These are phyloP conservation scores for Galaxias olidus DNA, from an alignment of 2,797 vertebrate genomes.

Conservation along the genomic window DNA sequence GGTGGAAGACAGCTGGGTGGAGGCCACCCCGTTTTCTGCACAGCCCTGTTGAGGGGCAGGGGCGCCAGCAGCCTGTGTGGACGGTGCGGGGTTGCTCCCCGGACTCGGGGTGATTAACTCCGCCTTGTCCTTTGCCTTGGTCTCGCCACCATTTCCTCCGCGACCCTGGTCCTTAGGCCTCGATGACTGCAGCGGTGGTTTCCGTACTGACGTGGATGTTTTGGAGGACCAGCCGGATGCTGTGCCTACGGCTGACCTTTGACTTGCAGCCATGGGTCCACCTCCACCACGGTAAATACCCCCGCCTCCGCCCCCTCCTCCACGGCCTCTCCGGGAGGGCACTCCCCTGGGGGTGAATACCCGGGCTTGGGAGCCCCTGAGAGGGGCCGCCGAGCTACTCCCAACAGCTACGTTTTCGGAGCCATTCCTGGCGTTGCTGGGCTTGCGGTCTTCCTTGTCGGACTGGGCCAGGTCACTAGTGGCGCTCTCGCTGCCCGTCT, in stretches of 20 bases:
- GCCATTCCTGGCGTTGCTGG: conserved; percentile 60
- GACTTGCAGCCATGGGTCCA: conserved; percentile 61
- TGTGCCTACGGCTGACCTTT: conserved; percentile 62
- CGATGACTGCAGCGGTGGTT: conserved; percentile 61
- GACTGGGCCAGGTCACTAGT: conserved; percentile 83
- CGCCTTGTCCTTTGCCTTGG: conserved; percentile 74
- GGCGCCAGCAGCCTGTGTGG: conserved; percentile 43
- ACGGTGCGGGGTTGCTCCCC: conserved; percentile 56
- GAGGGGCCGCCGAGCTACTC: conserved; percentile 50
- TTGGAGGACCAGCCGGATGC: conserved; percentile 64
- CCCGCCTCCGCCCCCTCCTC: conserved; percentile 75
- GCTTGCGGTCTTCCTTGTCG: conserved; percentile 83
- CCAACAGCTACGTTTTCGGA: conserved; percentile 50
- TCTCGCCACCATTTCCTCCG: conserved; percentile 63
- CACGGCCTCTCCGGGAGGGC: conserved; percentile 87
- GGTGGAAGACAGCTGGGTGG: conserved; percentile 49
- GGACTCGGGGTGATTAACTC: conserved; percentile 64
- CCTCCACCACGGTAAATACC: conserved; percentile 65
- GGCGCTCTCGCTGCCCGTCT: conserved; percentile 90
- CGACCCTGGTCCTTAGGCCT: conserved; percentile 70
- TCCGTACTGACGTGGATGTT: conserved; percentile 61
- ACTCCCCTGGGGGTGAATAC: conserved; percentile 93
- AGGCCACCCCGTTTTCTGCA: conserved; percentile 71
- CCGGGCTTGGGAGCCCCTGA: conserved; percentile 77
- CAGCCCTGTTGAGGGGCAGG: conserved; percentile 44